Conservation (phyloP, 2,797 vertebrate species). For the Poecilia wingei region DNA sequence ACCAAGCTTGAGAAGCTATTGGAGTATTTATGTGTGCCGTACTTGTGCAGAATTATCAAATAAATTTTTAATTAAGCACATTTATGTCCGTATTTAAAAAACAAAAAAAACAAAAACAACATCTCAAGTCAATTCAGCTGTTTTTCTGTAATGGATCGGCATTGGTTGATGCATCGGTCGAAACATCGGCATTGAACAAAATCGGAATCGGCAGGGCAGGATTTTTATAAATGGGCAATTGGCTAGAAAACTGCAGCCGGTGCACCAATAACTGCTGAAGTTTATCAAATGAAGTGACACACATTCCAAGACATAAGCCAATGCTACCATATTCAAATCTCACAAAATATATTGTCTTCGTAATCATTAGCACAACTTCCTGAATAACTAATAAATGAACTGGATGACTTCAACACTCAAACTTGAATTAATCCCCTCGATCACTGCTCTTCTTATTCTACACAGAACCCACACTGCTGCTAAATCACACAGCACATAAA, state of each 20-base stretch:
- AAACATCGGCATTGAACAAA: background rate
- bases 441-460: constrained; percentile 30
- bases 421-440: constrained; percentile 45
- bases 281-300: constrained; percentile 28
- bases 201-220: background rate
- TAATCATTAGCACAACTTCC: constrained; percentile 27
- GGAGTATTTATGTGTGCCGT: no score
- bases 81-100: no score
- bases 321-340: constrained; percentile 21
- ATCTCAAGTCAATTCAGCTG: no score
- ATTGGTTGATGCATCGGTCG: no score
- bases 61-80: no score
- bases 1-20: no score
- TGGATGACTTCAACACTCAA: constrained; percentile 23
- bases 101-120: no score
- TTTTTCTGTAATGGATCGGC: no score
- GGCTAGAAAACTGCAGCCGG: background rate
- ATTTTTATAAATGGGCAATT: background rate
- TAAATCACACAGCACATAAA: constrained; percentile 50
- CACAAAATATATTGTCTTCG: constrained; percentile 21
- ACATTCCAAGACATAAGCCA: constrained; percentile 1
- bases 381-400: constrained; percentile 29
- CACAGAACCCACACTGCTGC: constrained; percentile 10
- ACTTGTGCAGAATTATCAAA: no score
- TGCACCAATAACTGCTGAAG: background rate